These are phyloP conservation scores for Pocota personata DNA, from an alignment of 2,888 invertebrate genomes.

Conservation along the genomic window DNA sequence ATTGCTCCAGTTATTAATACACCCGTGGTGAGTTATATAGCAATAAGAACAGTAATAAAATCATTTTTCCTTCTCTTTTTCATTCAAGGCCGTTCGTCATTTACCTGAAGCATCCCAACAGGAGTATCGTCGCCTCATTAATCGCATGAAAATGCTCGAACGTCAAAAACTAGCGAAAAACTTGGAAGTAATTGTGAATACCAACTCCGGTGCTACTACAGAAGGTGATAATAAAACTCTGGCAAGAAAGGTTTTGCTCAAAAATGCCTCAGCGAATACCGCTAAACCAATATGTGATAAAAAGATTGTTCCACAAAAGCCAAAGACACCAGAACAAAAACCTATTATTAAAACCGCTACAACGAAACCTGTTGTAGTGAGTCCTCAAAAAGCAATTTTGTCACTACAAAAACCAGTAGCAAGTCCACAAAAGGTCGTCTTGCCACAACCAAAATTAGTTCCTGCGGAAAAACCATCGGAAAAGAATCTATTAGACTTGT, in stretches of 20 bases:
- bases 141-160: slow-evolving; percentile 81
- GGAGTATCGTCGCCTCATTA: slow-evolving; percentile 80
- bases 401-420: background rate
- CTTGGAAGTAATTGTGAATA: slow-evolving; percentile 10
- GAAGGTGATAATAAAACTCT: slow-evolving; percentile 34
- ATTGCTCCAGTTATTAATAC: slow-evolving; percentile 67
- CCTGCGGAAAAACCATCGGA: slow-evolving; percentile 61
- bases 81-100: slow-evolving; percentile 80
- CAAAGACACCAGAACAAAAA: slow-evolving; percentile 1
- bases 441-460: background rate
- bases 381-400: background rate
- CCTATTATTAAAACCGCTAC: background rate
- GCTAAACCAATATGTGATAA: background rate
- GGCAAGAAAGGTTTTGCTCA: slow-evolving; percentile 55
- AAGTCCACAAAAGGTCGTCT: background rate
- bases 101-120: slow-evolving; percentile 81
- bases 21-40: slow-evolving; percentile 77
- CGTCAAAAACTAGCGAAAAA: slow-evolving; percentile 76
- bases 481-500: slow-evolving; percentile 77
- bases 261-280: slow-evolving; percentile 38
- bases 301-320: background rate
- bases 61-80: slow-evolving; percentile 15
- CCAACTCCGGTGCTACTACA: background rate
- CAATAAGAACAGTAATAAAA: background rate
- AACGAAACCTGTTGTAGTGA: background rate